Evolutionary conservation across 1,140 invertebrate species (phyloP), one percentile per base, ranked within the genome.

Genomic region (Meloidogyne floridensis): DNA sequence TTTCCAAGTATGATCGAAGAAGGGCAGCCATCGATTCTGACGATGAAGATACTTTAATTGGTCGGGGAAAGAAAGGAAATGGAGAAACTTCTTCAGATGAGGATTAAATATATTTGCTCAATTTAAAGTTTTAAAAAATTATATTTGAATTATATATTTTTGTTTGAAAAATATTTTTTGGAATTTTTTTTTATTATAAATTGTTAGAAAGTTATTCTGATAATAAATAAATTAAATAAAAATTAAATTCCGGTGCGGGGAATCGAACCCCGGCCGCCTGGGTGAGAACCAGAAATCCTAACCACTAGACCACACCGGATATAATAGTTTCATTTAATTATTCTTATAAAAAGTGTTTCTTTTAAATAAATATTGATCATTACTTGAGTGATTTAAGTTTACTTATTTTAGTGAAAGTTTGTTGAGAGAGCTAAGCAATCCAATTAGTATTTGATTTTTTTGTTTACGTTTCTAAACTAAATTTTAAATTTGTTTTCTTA

Each of bases 201-300:
- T 56, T 13, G 56, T 15, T 1, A 15, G 1, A 59, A 15, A 5
- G n/a, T 11, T 6, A 2, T 65, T 11, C 5, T 18, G 8, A 4
- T 7, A 32, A 74, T n/a, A 74, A 74, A 18, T 74, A 18, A 7
- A n/a, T 54, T 6, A 32, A 13, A 53, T 43, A 47, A 79, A 79
- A 79, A 77, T 18, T 15, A 20, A n/a, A 53, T 93, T 94, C 93
- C 93, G 93, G 93, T 93, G 93, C 93, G 93, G 93, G 93, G 93
- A 94, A 94, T 94, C 93, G 93, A 94, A 94, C 93, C 93, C 93
- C 93, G 93, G 93, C 93, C 93, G 93, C 92, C 93, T 93, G 93
- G 93, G 93, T 94, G 93, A 94, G 93, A 94, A 93, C 93, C 93
- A 93, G 93, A 92, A 94, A 94, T 94, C 93, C 93, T 94, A 94